phyloP scores from a whole-genome alignment of 2,888 invertebrate genomes.

The Acanthopleura granulata region DNA sequence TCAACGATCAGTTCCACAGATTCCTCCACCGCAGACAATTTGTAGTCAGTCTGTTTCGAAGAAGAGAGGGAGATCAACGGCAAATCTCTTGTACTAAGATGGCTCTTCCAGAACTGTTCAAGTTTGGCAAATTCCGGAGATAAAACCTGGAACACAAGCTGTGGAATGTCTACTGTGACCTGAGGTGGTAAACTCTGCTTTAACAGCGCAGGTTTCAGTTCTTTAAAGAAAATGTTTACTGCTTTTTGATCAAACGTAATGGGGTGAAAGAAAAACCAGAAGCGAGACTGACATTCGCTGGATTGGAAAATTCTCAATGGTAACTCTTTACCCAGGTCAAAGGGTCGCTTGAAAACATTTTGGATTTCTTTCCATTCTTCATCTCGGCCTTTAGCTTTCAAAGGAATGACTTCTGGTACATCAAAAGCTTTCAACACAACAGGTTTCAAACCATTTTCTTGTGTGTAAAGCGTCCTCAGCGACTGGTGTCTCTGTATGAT shows the following conservation, averaged over 20 bases:
- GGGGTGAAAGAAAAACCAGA: not conserved
- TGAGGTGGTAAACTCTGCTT: not conserved
- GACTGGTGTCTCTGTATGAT: no score
- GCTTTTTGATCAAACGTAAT: not conserved
- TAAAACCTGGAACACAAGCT: not conserved
- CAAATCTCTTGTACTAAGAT: not conserved
- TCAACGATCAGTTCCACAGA: no score
- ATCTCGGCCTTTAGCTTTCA: not conserved
- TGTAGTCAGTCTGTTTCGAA: not conserved
- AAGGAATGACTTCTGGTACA: no score
- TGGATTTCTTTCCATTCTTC: not conserved
- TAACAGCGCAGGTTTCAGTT: not conserved
- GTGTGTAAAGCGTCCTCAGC: no score
- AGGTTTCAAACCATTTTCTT: no score
- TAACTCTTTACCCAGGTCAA: not conserved
- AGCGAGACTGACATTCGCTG: no score
- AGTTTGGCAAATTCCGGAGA: not conserved
- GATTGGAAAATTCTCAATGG: not conserved
- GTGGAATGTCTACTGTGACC: not conserved
- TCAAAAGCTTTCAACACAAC: no score
- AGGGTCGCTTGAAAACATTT: not conserved
- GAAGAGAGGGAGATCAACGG: not conserved
- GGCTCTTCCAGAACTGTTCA: not conserved
- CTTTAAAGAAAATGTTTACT: not conserved
- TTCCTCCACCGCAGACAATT: no score